These are phyloP conservation scores for Ctenodactylus gundi DNA, from an alignment of 2,113 vertebrate genomes.

Conservation along the genomic window DNA sequence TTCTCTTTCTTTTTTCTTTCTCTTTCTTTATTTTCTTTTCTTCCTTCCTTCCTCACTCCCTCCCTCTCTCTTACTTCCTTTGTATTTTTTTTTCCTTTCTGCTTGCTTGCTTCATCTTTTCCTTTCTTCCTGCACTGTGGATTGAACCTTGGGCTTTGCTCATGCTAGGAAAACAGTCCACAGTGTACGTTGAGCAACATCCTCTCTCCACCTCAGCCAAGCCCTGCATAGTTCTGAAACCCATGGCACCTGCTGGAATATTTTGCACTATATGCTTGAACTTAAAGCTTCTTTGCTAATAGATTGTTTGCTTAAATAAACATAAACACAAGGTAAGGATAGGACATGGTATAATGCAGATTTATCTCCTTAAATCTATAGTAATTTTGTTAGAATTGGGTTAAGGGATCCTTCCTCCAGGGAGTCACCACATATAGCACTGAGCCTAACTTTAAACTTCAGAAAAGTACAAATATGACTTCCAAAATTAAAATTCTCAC, in stretches of 20 bases:
- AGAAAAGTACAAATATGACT: background rate
- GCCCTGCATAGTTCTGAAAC: too few relatives aligned
- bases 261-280: background rate
- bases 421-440: background rate
- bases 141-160: background rate
- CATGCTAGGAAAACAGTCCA: background rate
- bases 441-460: background rate
- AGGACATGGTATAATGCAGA: background rate
- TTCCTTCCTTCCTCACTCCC: background rate
- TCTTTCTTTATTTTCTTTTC: accelerated
- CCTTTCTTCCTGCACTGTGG: background rate
- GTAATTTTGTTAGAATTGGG: background rate
- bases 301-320: background rate
- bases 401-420: too few relatives aligned
- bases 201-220: too few relatives aligned
- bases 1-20: background rate
- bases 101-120: background rate
- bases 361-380: background rate
- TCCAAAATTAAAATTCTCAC: background rate
- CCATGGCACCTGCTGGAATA: background rate
- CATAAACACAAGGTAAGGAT: background rate
- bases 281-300: background rate
- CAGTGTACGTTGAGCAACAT: too few relatives aligned
- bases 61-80: background rate
- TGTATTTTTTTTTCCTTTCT: background rate